Evolutionary conservation across 2,888 invertebrate species (phyloP).

Genomic region (Polydrusus pterygomalis): DNA sequence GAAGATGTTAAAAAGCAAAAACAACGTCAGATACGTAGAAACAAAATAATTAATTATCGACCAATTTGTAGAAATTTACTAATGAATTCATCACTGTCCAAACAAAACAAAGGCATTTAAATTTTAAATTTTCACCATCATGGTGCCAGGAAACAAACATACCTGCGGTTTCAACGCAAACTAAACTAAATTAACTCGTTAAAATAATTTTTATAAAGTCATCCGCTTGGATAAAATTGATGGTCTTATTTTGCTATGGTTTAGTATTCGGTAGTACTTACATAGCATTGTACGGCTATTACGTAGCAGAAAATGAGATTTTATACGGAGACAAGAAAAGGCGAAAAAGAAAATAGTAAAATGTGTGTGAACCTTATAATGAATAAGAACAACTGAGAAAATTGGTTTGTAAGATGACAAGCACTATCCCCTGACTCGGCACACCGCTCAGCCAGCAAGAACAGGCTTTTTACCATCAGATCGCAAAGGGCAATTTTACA

Average conservation of each 20-base stretch:
- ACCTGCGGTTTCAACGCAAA: constrained; percentile 18
- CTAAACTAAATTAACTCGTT: constrained; percentile 13
- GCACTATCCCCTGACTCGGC: neutral
- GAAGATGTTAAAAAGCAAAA: no score
- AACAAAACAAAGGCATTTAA: constrained; percentile 40
- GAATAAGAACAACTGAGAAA: constrained; percentile 6
- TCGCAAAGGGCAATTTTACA: no score
- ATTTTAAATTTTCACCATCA: constrained; percentile 44
- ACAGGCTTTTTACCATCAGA: no score
- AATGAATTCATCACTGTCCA: constrained; percentile 47
- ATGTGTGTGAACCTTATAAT: constrained; percentile 16
- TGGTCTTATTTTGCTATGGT: constrained; percentile 19
- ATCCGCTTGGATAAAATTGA: constrained; percentile 33
- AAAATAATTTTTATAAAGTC: constrained; percentile 38
- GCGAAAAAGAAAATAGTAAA: neutral
- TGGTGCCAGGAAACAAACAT: constrained; percentile 36
- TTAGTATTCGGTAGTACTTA: constrained; percentile 16
- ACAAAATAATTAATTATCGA: constrained; percentile 37
- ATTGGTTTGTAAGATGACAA: constrained; percentile 1
- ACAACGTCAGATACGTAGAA: constrained; percentile 4
- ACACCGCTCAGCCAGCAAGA: no score
- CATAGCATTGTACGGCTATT: constrained; percentile 8
- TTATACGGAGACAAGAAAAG: constrained; percentile 5
- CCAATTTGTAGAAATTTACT: constrained; percentile 45
- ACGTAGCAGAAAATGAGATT: constrained; percentile 20